These are phyloP conservation scores for Drosophila asahinai DNA, from an alignment of 1,140 invertebrate genomes.

Conservation along the genomic window DNA sequence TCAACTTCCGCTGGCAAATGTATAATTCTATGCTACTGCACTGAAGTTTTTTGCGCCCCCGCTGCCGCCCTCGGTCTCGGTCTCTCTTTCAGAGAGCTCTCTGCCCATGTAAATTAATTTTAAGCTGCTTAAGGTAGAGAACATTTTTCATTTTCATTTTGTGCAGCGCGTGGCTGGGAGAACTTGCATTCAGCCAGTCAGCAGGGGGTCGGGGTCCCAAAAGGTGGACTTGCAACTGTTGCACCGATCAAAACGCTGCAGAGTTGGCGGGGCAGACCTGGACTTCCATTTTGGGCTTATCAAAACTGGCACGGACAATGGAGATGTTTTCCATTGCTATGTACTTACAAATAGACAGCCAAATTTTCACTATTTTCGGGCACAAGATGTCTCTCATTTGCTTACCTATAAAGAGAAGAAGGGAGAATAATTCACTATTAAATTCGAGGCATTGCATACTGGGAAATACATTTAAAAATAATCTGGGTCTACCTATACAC, in stretches of 20 bases:
- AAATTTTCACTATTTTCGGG: constrained; percentile 2
- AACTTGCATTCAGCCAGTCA: constrained; percentile 24
- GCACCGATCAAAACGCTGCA: constrained; percentile 12
- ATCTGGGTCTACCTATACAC: neutral
- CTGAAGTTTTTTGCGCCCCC: constrained; percentile 44
- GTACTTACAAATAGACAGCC: constrained; percentile 42
- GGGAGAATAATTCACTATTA: neutral
- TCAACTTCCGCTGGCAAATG: constrained; percentile 80
- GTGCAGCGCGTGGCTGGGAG: constrained; percentile 24
- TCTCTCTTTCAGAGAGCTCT: constrained; percentile 12
- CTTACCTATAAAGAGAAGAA: constrained; percentile 64
- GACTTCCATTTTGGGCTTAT: constrained; percentile 33
- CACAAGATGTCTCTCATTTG: constrained; percentile 8
- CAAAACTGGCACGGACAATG: constrained; percentile 40
- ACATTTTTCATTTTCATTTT: constrained; percentile 73
- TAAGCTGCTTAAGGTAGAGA: constrained; percentile 76
- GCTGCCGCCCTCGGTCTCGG: neutral
- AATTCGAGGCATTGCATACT: neutral
- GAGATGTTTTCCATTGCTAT: constrained; percentile 4
- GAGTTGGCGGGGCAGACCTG: neutral
- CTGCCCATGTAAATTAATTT: constrained; percentile 73
- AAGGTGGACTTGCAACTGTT: constrained; percentile 23
- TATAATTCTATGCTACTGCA: constrained; percentile 76
- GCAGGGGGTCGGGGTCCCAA: neutral
- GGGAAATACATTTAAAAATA: too few relatives aligned